Evolutionary conservation across 2,797 vertebrate genomes (phyloP).

Genomic region (Cryptoblepharus egeriae): DNA sequence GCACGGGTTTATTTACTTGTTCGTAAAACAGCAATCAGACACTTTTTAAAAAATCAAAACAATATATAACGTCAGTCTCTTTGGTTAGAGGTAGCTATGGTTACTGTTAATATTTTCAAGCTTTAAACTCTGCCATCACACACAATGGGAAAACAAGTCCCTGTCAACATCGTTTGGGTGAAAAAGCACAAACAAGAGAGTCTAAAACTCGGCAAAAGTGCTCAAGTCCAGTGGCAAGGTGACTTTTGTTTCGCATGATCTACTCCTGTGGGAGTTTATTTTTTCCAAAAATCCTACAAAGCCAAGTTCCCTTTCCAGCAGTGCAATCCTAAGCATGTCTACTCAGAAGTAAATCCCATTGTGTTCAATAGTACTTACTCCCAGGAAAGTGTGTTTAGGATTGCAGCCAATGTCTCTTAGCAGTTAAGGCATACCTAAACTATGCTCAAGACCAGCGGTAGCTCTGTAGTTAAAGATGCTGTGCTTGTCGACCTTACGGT

Average conservation of each 20-base stretch:
- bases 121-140: conserved; percentile 55
- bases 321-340: too few relatives aligned
- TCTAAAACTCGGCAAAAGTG: not conserved
- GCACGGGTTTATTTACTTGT: conserved; percentile 51
- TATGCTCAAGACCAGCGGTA: too few relatives aligned
- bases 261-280: not conserved
- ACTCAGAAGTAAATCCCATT: too few relatives aligned
- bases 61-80: conserved; percentile 54
- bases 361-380: too few relatives aligned
- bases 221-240: not conserved
- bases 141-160: conserved; percentile 61
- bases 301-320: too few relatives aligned
- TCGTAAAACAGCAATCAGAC: conserved; percentile 68
- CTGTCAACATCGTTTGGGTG: conserved; percentile 41
- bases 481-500: too few relatives aligned
- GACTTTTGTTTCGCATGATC: not conserved
- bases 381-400: too few relatives aligned
- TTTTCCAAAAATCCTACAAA: not conserved
- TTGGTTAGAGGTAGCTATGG: conserved; percentile 70
- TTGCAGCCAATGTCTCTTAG: not conserved
- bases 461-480: too few relatives aligned
- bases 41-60: conserved; percentile 54
- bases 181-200: too few relatives aligned
- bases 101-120: conserved; percentile 67
- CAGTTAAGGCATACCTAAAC: not conserved